Conservation (phyloP, 2,888 invertebrate genomes). For the Nipponacmea schrenckii region DNA sequence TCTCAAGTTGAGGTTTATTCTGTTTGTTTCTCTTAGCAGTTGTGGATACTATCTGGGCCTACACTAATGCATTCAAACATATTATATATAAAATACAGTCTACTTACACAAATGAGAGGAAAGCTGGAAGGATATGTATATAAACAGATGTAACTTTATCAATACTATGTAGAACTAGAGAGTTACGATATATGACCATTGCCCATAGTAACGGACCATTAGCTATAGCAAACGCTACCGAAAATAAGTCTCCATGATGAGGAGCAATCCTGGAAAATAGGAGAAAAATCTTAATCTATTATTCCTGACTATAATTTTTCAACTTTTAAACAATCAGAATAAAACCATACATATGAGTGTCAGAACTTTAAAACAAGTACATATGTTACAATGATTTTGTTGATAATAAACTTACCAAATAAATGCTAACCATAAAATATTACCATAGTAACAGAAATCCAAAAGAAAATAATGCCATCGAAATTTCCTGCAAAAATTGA, state of each 20-base stretch:
- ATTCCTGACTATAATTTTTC: conserved; percentile 25
- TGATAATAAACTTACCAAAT: conserved; percentile 59
- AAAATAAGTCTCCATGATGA: conserved; percentile 30
- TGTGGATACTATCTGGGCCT: no score
- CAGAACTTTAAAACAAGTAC: background rate
- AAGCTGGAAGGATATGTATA: conserved; percentile 57
- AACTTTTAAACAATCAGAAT: conserved; percentile 35
- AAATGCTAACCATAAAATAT: conserved; percentile 46
- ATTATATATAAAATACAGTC: background rate
- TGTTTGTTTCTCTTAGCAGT: no score
- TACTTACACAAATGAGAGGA: conserved; percentile 57
- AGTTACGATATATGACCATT: conserved; percentile 50
- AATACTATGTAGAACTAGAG: conserved; percentile 56
- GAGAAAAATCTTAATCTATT: no score
- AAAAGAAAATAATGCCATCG: conserved; percentile 60
- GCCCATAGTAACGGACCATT: conserved; percentile 59
- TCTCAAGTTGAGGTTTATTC: no score
- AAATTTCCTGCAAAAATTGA: conserved; percentile 45
- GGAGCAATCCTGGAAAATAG: conserved; percentile 36
- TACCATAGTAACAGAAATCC: conserved; percentile 63
- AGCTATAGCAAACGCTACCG: conserved; percentile 51
- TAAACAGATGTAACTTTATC: conserved; percentile 62
- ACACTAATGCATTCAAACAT: no score
- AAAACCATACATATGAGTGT: background rate
- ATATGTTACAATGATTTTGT: no score